Conservation (phyloP, 2,888 invertebrate genomes). For the Conus canariensis region DNA sequence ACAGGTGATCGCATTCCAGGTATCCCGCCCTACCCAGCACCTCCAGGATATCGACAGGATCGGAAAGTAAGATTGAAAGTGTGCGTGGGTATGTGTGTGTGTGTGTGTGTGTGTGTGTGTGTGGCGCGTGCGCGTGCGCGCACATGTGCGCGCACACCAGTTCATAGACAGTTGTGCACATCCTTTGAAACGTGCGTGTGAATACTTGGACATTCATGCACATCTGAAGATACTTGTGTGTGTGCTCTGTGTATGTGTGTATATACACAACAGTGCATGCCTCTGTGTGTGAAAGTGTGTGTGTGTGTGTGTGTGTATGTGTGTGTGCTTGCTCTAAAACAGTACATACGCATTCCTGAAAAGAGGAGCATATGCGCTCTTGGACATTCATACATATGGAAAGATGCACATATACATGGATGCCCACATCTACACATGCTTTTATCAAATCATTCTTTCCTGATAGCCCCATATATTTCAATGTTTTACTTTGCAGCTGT, state of each 20-base stretch:
- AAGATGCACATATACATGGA: background rate
- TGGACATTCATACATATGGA: background rate
- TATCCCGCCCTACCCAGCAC: conserved; percentile 79
- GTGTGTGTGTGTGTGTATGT: too few species aligned
- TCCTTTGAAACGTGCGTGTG: background rate
- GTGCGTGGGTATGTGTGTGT: background rate
- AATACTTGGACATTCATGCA: background rate
- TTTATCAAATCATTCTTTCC: background rate
- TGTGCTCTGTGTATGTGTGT: too few species aligned
- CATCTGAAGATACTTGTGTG: background rate
- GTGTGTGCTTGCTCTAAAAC: too few species aligned
- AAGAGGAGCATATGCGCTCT: too few species aligned
- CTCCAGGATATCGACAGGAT: conserved; percentile 87
- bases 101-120: background rate
- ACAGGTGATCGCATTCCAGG: conserved; percentile 88
- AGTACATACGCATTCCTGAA: too few species aligned
- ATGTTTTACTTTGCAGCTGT: background rate
- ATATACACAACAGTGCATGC: too few species aligned
- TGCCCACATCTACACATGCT: background rate
- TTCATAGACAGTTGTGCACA: too few species aligned
- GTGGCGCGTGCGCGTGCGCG: background rate
- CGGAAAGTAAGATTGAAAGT: conserved; percentile 38
- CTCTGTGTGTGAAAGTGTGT: background rate
- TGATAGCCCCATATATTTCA: too few species aligned
- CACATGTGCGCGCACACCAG: too few species aligned